phyloP scores from a whole-genome alignment of 2,113 vertebrate genomes.

The Empidonax alnorum region DNA sequence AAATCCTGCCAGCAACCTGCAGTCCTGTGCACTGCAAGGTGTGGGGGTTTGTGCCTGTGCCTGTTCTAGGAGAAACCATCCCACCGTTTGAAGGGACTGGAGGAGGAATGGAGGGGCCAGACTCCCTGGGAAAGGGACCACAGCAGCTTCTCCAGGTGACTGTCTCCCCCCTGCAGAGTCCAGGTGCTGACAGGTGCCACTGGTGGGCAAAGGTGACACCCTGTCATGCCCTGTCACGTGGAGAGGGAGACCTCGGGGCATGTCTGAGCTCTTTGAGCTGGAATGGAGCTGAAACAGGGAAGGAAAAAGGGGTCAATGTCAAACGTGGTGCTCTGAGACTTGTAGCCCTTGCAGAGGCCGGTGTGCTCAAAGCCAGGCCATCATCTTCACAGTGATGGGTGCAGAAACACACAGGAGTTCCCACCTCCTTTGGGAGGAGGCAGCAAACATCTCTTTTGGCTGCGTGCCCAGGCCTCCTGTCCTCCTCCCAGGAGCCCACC shows the following conservation, averaged over 20 bases:
- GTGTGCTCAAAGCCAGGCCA: background rate
- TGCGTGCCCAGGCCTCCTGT: background rate
- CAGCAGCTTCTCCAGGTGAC: background rate
- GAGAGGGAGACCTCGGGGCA: background rate
- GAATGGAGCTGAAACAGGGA: background rate
- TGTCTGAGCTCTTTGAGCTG: background rate
- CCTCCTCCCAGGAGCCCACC: background rate
- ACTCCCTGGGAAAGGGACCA: background rate
- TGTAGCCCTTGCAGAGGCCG: background rate
- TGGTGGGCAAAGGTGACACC: background rate
- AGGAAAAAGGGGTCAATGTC: accelerated
- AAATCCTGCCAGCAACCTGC: background rate
- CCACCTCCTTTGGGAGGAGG: background rate
- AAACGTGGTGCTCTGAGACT: background rate
- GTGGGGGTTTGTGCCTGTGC: background rate
- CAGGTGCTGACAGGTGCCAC: background rate
- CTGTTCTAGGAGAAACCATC: background rate
- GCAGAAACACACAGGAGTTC: background rate
- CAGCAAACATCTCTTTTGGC: background rate
- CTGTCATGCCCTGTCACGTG: background rate
- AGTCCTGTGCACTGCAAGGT: background rate
- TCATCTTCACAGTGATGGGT: background rate
- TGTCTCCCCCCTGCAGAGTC: background rate
- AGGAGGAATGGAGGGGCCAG: background rate
- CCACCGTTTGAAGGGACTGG: background rate